Percentiles rank a stretch among this genome's conserved stretches.
These are phyloP conservation scores for Sialis fuliginosa DNA, from an alignment of 2,888 invertebrate species.

Conservation along the genomic window DNA sequence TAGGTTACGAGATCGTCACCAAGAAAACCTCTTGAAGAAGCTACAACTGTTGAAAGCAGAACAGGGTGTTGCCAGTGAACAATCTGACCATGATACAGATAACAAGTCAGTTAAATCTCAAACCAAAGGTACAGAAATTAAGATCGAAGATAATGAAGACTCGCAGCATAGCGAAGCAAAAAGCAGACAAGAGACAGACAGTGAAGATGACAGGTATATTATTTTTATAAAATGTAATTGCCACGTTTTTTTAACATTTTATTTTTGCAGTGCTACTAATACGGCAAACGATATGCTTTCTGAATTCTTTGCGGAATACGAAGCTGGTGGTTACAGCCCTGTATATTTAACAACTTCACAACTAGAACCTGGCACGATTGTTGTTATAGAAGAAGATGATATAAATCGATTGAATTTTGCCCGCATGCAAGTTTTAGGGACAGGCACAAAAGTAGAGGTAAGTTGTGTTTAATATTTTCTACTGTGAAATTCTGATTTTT, in stretches of 20 bases:
- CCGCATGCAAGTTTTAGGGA: slow-evolving; percentile 44
- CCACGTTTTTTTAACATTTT: no score
- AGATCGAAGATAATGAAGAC: slow-evolving; percentile 5
- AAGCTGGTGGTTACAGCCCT: slow-evolving; percentile 74
- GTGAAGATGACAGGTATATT: slow-evolving; percentile 8
- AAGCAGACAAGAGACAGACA: slow-evolving; percentile 3
- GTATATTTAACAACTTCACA: slow-evolving; percentile 39
- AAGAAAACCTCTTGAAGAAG: slow-evolving; percentile 74
- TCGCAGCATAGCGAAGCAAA: slow-evolving; percentile 4
- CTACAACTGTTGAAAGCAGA: slow-evolving; percentile 78
- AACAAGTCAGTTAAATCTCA: slow-evolving; percentile 4
- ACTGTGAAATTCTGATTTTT: neutral
- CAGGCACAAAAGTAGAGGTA: slow-evolving; percentile 35
- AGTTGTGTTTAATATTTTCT: slow-evolving; percentile 1
- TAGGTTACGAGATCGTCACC: slow-evolving; percentile 79
- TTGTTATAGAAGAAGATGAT: slow-evolving; percentile 63
- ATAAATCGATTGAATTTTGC: slow-evolving; percentile 53
- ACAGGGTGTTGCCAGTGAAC: slow-evolving; percentile 37
- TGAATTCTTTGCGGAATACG: slow-evolving; percentile 49
- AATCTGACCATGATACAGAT: slow-evolving; percentile 3
- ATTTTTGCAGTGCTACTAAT: slow-evolving; percentile 7
- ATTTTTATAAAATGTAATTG: neutral
- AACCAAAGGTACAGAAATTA: slow-evolving; percentile 4
- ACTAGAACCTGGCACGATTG: slow-evolving; percentile 57
- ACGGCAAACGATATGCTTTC: slow-evolving; percentile 31